Base-by-base conservation (phyloP, 2,888 invertebrate genomes). In the Slavum lentiscoides region DNA sequence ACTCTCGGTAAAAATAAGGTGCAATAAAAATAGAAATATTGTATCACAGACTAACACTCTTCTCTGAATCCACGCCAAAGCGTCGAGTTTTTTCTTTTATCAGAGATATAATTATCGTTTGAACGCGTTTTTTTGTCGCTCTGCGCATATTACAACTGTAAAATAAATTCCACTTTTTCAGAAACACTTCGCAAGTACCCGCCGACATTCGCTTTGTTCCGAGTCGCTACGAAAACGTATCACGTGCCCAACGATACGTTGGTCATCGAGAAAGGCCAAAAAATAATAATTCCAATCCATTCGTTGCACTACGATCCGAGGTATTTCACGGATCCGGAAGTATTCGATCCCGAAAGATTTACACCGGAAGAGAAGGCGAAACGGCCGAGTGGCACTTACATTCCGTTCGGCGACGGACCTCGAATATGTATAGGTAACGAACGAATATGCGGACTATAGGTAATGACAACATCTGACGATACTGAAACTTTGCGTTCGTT, bases 101-200 rank as follows among this genome's bases (percentile, higher is more conserved):
- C 4, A 30, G 4, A 30, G 4, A 30, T 30, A 30, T 30, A 4
- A 30, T 30, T 30, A 30, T 30, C 7, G 43, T 43, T 9, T 7
- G 6, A 9, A 43, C 7, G 43, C 43, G 43, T 43, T 43, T 43
- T n/a, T 30, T 4, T 30, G 4, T 30, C 4, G 30, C 30, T 30
- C 1, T 30, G 4, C 30, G 30, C 30, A 4, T 30, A 30, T 30
- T 30, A 30, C 4, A 30, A 30, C 30, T 30, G 30, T 30, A 4
- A 30, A 30, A 30, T 30, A 30, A 4, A 30, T 30, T 30, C 30
- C 30, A 30, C 30, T 66, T 15, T 74, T 64, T 74, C n/a, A 89
- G 91, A 91, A 86, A 89, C 90, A 1, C 85, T 90, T 83, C 86
- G 90, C 62, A 89, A 90, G 85, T 89, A 90, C 85, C 90, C 90